Percentiles rank a stretch among this genome's conserved stretches.
Conservation (phyloP, 2,888 invertebrate species). For the Frankliniella fusca region DNA sequence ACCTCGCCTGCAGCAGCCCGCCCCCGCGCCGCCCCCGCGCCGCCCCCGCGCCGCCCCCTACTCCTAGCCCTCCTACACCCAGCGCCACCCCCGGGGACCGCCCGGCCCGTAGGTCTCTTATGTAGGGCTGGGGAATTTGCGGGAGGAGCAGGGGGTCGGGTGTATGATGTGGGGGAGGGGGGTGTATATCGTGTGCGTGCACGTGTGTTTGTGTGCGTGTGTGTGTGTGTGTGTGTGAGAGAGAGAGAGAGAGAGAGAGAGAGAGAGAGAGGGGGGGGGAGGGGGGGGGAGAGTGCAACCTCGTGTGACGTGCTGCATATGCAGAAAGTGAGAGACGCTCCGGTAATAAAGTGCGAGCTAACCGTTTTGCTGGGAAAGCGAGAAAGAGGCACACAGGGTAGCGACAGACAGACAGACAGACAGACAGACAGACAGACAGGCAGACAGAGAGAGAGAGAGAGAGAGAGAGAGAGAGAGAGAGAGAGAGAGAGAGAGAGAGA, state of each 20-base stretch:
- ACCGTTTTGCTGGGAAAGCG: too few species aligned
- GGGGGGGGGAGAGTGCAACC: background rate
- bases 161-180: too few species aligned
- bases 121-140: too few species aligned
- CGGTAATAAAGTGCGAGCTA: conserved; percentile 9
- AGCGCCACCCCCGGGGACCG: too few species aligned
- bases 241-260: conserved; percentile 3
- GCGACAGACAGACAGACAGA: too few species aligned
- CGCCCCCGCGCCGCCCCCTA: too few species aligned
- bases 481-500: background rate
- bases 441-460: background rate
- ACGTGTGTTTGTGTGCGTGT: background rate
- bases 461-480: background rate
- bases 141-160: too few species aligned
- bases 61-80: too few species aligned
- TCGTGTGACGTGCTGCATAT: background rate
- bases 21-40: too few species aligned
- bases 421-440: background rate
- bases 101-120: too few species aligned
- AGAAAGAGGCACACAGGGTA: background rate
- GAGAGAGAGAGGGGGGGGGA: background rate
- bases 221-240: background rate
- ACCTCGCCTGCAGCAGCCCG: too few species aligned
- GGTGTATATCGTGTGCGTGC: too few species aligned
- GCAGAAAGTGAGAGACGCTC: conserved; percentile 14